These are phyloP conservation scores for Calonectris borealis DNA, from an alignment of 2,113 vertebrate species.

Conservation along the genomic window DNA sequence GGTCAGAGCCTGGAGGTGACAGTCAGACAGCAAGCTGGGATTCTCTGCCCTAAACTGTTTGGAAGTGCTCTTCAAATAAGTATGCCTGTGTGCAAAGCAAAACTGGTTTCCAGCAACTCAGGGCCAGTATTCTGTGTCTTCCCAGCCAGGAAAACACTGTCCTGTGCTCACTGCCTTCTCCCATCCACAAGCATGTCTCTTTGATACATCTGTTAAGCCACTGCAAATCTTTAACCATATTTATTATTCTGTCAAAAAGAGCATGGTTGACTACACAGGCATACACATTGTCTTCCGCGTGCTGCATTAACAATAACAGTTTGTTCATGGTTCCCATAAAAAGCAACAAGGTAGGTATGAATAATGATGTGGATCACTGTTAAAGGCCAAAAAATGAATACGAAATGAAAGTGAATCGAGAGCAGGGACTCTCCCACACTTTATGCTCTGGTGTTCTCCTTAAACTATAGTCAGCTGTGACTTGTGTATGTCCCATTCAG, in stretches of 20 bases:
- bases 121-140: background rate
- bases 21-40: background rate
- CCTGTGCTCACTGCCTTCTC: background rate
- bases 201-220: background rate
- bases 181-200: background rate
- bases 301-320: background rate
- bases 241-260: background rate
- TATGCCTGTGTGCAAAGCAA: background rate
- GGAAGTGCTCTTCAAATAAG: background rate
- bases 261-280: background rate
- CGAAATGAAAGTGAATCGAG: background rate
- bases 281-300: background rate
- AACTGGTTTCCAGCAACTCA: background rate
- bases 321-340: background rate
- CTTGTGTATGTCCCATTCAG: background rate
- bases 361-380: background rate
- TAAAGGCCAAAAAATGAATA: background rate
- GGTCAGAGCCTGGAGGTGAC: background rate
- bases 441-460: background rate
- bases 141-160: background rate
- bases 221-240: background rate
- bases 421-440: background rate
- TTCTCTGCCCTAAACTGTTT: background rate
- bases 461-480: background rate
- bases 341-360: background rate